A percentile compares a stretch with the other conserved stretches of the same genome.
Conservation (phyloP, 2,113 vertebrate genomes). For the Chiloscyllium plagiosum region DNA sequence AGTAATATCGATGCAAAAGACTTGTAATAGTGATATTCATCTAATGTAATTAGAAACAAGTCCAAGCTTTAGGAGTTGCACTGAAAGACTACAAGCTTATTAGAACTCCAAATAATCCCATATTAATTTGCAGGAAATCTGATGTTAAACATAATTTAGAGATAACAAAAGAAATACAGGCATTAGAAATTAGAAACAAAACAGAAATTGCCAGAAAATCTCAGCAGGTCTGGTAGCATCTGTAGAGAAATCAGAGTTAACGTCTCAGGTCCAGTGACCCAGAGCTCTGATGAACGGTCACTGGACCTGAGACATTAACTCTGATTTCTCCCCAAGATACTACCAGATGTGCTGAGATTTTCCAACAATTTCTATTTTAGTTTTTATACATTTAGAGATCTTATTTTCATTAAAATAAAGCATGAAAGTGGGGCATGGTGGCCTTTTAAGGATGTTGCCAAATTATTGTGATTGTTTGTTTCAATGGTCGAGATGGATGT, state of each 20-base stretch:
- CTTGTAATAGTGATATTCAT: not conserved
- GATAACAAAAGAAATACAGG: too few species aligned
- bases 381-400: not conserved
- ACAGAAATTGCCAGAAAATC: too few species aligned
- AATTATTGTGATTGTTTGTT: not conserved
- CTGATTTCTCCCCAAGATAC: too few species aligned
- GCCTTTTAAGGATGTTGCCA: not conserved
- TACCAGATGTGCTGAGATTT: too few species aligned
- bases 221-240: too few species aligned
- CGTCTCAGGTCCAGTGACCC: too few species aligned
- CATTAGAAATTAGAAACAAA: too few species aligned
- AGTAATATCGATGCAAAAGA: not conserved
- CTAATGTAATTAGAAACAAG: not conserved
- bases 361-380: too few species aligned
- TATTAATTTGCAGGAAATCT: not conserved
- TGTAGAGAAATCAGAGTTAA: too few species aligned
- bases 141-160: not conserved
- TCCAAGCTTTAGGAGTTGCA: not conserved
- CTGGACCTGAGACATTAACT: too few species aligned
- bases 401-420: not conserved
- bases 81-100: not conserved
- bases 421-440: not conserved
- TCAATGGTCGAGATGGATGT: not conserved
- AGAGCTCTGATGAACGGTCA: too few species aligned
- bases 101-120: not conserved